A percentile compares a stretch with the other conserved stretches of the same genome.
These are phyloP conservation scores for Neoseiulus cucumeris DNA, from an alignment of 1,140 invertebrate genomes.

Conservation along the genomic window DNA sequence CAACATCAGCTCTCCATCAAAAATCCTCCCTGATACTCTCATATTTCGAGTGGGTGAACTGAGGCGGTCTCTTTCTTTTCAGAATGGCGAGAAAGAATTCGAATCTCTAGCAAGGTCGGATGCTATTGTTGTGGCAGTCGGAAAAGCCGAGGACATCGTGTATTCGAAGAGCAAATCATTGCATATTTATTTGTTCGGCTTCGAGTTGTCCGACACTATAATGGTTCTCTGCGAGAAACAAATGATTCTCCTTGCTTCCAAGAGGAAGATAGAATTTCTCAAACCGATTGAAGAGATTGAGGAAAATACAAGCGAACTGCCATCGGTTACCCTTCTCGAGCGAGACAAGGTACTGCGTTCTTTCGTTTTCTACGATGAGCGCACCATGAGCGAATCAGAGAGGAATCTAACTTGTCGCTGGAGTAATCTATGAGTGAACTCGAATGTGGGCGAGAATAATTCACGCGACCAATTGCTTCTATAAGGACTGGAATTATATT, in stretches of 20 bases:
- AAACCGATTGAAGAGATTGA: conserved; percentile 66
- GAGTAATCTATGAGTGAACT: no score
- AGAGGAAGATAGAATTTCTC: conserved; percentile 94
- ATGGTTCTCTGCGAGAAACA: conserved; percentile 65
- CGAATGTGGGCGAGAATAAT: no score
- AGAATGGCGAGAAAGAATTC: conserved; percentile 49
- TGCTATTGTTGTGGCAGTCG: conserved; percentile 69
- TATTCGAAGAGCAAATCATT: conserved; percentile 87
- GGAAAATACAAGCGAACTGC: conserved; percentile 52
- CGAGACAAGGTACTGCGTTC: conserved; percentile 86
- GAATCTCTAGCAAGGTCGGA: conserved; percentile 64
- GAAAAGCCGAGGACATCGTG: conserved; percentile 75
- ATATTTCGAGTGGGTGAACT: no score
- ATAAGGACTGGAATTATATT: no score
- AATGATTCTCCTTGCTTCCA: conserved; percentile 78
- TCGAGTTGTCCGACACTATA: conserved; percentile 85
- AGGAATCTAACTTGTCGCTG: no score
- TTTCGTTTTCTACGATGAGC: no score
- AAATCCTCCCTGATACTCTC: no score
- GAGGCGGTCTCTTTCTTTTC: conserved; percentile 17
- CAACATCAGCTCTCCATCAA: no score
- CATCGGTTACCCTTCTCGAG: conserved; percentile 62
- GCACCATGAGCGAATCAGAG: no score
- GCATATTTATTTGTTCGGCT: conserved; percentile 92
- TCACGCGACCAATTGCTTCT: no score